Percentiles rank a stretch among this genome's conserved stretches.
phyloP scores from a whole-genome alignment of 2,113 vertebrate species.

The Sinosuthora webbiana region DNA sequence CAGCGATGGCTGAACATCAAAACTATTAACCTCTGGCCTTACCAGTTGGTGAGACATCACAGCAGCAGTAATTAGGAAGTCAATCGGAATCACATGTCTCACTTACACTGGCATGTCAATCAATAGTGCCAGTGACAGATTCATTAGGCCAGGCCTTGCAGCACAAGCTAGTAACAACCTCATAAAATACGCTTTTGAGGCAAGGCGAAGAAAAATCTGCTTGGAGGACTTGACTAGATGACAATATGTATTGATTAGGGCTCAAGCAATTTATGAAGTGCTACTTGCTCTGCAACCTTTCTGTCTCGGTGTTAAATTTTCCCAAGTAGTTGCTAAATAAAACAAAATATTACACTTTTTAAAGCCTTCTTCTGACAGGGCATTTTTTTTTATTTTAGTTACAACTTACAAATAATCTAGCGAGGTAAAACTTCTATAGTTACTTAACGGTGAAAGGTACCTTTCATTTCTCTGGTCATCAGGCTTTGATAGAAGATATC shows the following conservation, averaged over 20 bases:
- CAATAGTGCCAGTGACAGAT: conserved; percentile 87
- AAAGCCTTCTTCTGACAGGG: conserved; percentile 54
- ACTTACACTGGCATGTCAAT: conserved; percentile 88
- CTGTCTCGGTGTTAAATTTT: conserved; percentile 75
- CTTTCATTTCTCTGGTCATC: conserved; percentile 48
- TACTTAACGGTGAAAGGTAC: conserved; percentile 60
- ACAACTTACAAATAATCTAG: conserved; percentile 65
- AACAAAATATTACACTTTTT: conserved; percentile 72
- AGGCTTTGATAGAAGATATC: conserved; percentile 53
- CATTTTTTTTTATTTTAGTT: conserved; percentile 59
- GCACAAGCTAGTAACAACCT: conserved; percentile 80
- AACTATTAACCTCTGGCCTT: conserved; percentile 94
- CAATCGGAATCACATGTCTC: conserved; percentile 91
- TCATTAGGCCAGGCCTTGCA: conserved; percentile 85
- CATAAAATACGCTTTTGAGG: conserved; percentile 84
- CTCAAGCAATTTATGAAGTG: conserved; percentile 81
- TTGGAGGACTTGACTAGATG: conserved; percentile 73
- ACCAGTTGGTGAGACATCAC: conserved; percentile 88
- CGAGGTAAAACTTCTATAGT: conserved; percentile 57
- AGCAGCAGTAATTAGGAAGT: conserved; percentile 98
- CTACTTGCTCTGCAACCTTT: conserved; percentile 75
- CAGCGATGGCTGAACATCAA: conserved; percentile 82
- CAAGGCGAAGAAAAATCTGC: conserved; percentile 71
- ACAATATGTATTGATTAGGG: conserved; percentile 85
- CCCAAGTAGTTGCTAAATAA: conserved; percentile 73